phyloP scores from a whole-genome alignment of 2,888 invertebrate species.

The Papilio protenor region DNA sequence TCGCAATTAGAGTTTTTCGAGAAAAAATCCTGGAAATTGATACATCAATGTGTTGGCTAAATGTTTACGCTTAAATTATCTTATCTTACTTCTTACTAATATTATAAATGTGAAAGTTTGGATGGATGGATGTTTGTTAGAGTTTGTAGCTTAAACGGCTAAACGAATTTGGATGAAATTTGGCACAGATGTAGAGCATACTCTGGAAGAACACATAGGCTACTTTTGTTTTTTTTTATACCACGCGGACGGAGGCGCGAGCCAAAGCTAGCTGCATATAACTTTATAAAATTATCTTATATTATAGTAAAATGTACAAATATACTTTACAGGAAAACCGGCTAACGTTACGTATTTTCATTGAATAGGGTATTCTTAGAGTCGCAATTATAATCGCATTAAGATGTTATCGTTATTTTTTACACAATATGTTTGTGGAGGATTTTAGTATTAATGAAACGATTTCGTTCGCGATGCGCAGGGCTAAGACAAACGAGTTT shows the following conservation, averaged over 20 bases:
- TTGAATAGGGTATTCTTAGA: conserved; percentile 15
- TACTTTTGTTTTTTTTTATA: no score
- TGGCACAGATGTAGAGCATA: no score
- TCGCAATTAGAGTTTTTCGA: background rate
- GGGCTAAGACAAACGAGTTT: conserved; percentile 27
- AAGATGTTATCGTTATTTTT: conserved; percentile 33
- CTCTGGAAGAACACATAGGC: no score
- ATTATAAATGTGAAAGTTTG: no score
- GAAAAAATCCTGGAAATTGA: background rate
- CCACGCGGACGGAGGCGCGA: no score
- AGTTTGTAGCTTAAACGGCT: no score
- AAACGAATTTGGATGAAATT: no score
- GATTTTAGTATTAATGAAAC: conserved; percentile 27
- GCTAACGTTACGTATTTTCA: conserved; percentile 2
- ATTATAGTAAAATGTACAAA: conserved; percentile 5
- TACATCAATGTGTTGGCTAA: background rate
- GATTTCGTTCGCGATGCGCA: background rate
- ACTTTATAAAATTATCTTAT: background rate
- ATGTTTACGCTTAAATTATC: background rate
- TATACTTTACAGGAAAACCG: conserved; percentile 6
- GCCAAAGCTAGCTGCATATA: no score
- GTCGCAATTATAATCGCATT: conserved; percentile 31
- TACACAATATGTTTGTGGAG: conserved; percentile 21
- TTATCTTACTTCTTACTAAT: no score
- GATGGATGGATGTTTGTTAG: no score